Percentiles rank a stretch among this genome's conserved stretches.
Evolutionary conservation across 1,140 invertebrate genomes (phyloP).

Genomic region (Zaprionus tsacasi): DNA sequence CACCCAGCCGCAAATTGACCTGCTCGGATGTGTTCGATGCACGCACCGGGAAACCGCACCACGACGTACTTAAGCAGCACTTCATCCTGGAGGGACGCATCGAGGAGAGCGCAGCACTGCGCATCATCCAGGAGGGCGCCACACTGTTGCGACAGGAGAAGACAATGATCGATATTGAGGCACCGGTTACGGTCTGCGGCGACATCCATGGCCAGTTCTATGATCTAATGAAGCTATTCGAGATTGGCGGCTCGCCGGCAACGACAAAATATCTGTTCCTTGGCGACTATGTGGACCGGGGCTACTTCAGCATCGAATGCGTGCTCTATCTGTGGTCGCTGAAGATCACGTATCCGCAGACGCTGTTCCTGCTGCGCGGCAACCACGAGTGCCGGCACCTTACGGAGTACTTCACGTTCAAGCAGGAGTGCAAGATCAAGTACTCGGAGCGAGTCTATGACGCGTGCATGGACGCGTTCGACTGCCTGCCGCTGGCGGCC

Average conservation of each 20-base stretch:
- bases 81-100: conserved; percentile 99
- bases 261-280: conserved; percentile 99
- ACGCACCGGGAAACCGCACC: conserved; percentile 95
- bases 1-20: conserved; percentile 98
- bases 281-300: conserved; percentile 99
- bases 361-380: conserved; percentile 98
- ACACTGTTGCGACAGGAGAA: conserved; percentile 97
- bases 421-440: conserved; percentile 99
- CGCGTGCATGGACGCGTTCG: conserved; percentile 99
- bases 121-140: conserved; percentile 99
- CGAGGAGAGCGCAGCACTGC: conserved; percentile 97
- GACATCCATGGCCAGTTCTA: conserved; percentile 99
- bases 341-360: conserved; percentile 99
- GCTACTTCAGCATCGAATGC: conserved; percentile 89
- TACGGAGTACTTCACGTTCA: conserved; percentile 99
- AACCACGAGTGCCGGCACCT: conserved; percentile 99
- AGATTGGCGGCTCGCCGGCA: conserved; percentile 98
- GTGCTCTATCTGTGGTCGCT: conserved; percentile 99
- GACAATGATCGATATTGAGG: conserved; percentile 99
- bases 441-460: conserved; percentile 99
- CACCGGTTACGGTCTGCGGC: conserved; percentile 98
- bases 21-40: conserved; percentile 98
- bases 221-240: conserved; percentile 99
- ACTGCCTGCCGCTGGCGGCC: conserved; percentile 99
- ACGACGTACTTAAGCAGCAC: conserved; percentile 99